A percentile compares a stretch with the other conserved stretches of the same genome.
These are phyloP conservation scores for Menidia beryllina DNA, from an alignment of 2,113 vertebrate species.

Conservation along the genomic window DNA sequence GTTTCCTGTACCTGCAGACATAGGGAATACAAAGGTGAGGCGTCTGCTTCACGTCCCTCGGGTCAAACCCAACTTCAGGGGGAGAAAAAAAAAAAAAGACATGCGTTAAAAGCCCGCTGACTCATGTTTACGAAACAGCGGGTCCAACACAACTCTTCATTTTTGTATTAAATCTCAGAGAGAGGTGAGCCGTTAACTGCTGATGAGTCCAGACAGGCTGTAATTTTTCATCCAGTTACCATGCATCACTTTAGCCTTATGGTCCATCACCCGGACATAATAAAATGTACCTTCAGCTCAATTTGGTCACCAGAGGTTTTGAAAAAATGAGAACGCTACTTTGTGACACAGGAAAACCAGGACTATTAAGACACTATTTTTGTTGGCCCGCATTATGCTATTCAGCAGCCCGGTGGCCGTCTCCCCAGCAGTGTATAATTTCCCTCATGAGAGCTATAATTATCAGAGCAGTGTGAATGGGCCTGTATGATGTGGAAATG, in stretches of 20 bases:
- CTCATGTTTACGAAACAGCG: background rate
- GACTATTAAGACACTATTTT: constrained; percentile 79
- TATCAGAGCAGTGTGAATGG: constrained; percentile 78
- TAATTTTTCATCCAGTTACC: constrained; percentile 37
- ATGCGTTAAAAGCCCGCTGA: constrained; percentile 6
- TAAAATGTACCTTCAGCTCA: constrained; percentile 46
- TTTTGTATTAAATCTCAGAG: constrained; percentile 21
- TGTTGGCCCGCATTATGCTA: constrained; percentile 75
- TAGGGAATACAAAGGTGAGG: constrained; percentile 3
- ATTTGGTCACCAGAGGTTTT: constrained; percentile 11
- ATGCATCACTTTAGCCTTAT: constrained; percentile 34
- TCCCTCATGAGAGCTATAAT: constrained; percentile 80
- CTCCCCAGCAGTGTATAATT: constrained; percentile 79
- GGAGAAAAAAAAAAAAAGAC: background rate
- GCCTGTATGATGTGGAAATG: constrained; percentile 72
- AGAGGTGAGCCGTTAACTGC: background rate
- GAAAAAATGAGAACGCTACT: constrained; percentile 49
- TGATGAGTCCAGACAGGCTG: constrained; percentile 33
- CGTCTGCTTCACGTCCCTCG: background rate
- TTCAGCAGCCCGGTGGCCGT: constrained; percentile 81
- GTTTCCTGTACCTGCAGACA: constrained; percentile 90
- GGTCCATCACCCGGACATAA: constrained; percentile 45
- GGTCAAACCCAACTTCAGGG: constrained; percentile 2
- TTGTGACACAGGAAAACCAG: constrained; percentile 59
- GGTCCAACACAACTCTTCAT: background rate